phyloP scores from a whole-genome alignment of 2,113 vertebrate species.

The Misgurnus mizolepis region DNA sequence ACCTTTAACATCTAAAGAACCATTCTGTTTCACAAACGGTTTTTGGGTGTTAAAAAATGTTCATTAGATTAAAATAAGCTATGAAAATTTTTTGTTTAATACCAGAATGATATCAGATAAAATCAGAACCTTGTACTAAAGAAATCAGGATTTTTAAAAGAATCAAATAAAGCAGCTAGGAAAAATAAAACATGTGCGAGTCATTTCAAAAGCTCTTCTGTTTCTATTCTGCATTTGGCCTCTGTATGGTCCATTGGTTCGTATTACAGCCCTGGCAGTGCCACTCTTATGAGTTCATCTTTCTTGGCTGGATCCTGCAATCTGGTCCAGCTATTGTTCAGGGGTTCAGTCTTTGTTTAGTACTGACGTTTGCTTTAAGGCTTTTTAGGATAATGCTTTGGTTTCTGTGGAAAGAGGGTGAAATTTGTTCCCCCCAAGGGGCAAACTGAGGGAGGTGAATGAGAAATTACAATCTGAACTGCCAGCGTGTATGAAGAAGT shows the following conservation, averaged over 20 bases:
- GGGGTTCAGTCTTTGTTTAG: background rate
- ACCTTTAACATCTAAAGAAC: no score
- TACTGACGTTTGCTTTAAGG: background rate
- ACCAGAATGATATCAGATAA: no score
- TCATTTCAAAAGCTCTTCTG: background rate
- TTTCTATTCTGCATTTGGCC: background rate
- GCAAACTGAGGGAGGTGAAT: conserved; percentile 10
- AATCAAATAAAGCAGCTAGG: no score
- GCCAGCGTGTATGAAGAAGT: background rate
- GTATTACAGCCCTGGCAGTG: conserved; percentile 8
- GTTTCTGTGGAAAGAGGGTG: background rate
- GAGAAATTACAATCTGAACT: background rate
- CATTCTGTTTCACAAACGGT: no score
- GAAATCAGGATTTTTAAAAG: no score
- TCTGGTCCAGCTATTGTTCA: conserved; percentile 13
- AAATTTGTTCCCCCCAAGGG: background rate
- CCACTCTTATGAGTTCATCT: conserved; percentile 16
- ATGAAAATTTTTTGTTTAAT: no score
- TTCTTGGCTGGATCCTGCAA: background rate
- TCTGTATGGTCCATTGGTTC: conserved; percentile 2
- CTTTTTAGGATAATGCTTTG: background rate
- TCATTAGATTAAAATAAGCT: no score
- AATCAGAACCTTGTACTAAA: no score
- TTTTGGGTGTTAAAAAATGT: no score
- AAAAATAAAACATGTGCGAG: background rate